A percentile compares a stretch with the other conserved stretches of the same genome.
Evolutionary conservation across 2,888 invertebrate species (phyloP).

Genomic region (Apotomis turbidana): DNA sequence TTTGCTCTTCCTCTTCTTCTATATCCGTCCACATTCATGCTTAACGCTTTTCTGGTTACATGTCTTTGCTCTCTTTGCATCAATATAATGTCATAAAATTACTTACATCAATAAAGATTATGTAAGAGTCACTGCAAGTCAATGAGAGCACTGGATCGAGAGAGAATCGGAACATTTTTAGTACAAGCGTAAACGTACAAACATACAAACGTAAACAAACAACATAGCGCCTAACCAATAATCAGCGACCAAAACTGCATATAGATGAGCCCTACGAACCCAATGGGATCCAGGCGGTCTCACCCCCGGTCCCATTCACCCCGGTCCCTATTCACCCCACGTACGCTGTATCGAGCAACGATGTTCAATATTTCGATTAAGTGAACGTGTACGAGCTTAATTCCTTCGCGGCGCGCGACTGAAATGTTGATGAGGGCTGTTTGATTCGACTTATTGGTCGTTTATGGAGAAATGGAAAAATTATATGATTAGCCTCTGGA

Average conservation of each 20-base stretch:
- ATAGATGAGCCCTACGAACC: background rate
- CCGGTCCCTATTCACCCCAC: slow-evolving; percentile 41
- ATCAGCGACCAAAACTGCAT: background rate
- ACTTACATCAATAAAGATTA: no score
- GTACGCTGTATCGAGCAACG: slow-evolving; percentile 41
- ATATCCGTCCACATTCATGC: no score
- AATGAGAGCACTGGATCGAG: no score
- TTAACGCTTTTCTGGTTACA: no score
- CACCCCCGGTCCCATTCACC: background rate
- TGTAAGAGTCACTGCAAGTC: no score
- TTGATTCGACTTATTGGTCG: slow-evolving; percentile 13
- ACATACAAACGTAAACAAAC: no score
- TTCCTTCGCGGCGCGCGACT: slow-evolving; percentile 34
- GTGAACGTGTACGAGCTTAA: slow-evolving; percentile 45
- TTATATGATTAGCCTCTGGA: background rate
- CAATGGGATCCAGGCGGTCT: background rate
- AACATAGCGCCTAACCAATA: no score
- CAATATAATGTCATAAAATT: no score
- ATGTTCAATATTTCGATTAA: slow-evolving; percentile 47
- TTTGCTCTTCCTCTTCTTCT: no score
- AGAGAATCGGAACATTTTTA: no score
- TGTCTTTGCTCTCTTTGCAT: no score
- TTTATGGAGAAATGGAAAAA: slow-evolving; percentile 1
- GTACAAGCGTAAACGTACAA: no score
- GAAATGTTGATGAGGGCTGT: slow-evolving; percentile 33